phyloP scores from a whole-genome alignment of 2,113 vertebrate species.

The Herpailurus yagouaroundi region DNA sequence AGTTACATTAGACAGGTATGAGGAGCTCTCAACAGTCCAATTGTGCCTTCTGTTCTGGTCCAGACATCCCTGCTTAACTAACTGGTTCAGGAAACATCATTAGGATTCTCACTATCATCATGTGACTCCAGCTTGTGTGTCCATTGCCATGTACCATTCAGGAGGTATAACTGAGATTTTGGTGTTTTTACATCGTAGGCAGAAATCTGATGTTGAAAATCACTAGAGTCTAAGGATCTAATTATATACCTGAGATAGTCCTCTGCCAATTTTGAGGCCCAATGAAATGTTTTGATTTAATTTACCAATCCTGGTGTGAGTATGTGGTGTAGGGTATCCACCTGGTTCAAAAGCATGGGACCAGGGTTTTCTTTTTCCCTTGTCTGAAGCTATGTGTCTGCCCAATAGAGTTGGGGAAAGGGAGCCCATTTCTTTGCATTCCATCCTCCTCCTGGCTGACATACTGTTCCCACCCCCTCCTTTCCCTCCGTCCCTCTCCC shows the following conservation, averaged over 20 bases:
- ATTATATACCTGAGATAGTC: not conserved
- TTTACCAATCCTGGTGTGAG: not conserved
- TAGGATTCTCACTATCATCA: not conserved
- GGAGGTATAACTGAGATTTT: not conserved
- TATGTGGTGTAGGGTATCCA: not conserved
- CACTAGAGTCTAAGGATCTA: not conserved
- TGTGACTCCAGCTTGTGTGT: not conserved
- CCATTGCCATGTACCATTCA: not conserved
- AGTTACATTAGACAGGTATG: not conserved
- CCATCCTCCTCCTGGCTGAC: not conserved
- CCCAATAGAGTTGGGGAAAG: not conserved
- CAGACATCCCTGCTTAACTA: not conserved
- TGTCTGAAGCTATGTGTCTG: constrained; percentile 2
- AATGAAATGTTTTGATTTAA: not conserved
- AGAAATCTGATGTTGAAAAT: not conserved
- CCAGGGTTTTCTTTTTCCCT: not conserved
- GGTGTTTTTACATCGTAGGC: not conserved
- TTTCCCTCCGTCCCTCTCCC: not conserved
- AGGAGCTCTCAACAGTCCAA: not conserved
- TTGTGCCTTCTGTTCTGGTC: constrained; percentile 12
- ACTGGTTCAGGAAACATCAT: not conserved
- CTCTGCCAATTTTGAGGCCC: not conserved
- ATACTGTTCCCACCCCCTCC: not conserved
- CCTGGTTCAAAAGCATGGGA: not conserved
- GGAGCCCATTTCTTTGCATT: not conserved